Base-by-base conservation (phyloP, 2,113 vertebrate genomes). In the Tonatia bakeri region DNA sequence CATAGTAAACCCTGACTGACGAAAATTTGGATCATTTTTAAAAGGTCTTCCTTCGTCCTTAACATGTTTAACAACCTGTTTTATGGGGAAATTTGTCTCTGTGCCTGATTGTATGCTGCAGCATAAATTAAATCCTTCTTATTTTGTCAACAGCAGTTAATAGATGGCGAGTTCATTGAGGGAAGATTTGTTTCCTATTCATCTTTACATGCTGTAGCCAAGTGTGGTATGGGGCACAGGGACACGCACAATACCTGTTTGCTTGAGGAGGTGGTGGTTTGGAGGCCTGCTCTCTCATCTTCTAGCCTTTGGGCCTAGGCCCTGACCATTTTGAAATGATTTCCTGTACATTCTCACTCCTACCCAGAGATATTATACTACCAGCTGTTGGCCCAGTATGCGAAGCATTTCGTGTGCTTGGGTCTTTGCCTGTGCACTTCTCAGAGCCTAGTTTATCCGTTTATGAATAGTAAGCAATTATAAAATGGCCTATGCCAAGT, bases 121-220 rank as follows among this genome's bases (percentile, higher is more conserved):
- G 61, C 31, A 84, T 88, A 33, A 56, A 87, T 94, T 81, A 67
- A 82, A 52, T 90, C 43, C 28, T 40, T 95, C 50, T 73, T 83
- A 83, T 59, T 88, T 79, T 95, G 84, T 92, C 87, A 87, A 33
- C 12, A 52, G 12, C 28, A 59, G 28, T 52, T 86, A 65, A 65
- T 54, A 69, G 86, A 83, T 77, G n/a, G 24, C 75, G 7, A 40
- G 5, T 70, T 92, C 47, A 52, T 4, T 64, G 85, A 96, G 54
- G 70, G 75, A 43, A 94, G 70, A 47, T 54, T 84, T 10, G 19
- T 80, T 83, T 77, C 33, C 69, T 81, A 50, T 20, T 93, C 84
- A 89, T 72, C 61, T 87, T 59, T 38, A 33, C 31, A 28, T 40
- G 8, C 33, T 86, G 89, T 31, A 9, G 33, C 16, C 20, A 3